phyloP scores from a whole-genome alignment of 2,113 vertebrate genomes.

The Callipepla squamata region DNA sequence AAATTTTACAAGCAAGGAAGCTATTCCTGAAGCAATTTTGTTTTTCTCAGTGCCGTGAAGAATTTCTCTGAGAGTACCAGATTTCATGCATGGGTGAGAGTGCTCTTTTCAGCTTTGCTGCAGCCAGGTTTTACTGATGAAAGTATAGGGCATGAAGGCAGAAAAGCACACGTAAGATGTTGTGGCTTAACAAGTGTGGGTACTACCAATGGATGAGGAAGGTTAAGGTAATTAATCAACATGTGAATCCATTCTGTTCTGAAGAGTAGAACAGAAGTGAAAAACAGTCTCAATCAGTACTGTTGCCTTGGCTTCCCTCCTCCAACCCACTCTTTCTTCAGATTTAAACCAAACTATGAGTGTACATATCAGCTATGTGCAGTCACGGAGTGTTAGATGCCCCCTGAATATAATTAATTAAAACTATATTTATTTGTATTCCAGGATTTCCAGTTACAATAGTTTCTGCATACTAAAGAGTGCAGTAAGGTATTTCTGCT shows the following conservation, averaged over 20 bases:
- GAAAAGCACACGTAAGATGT: accelerated
- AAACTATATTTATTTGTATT: neutral
- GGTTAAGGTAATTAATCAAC: neutral
- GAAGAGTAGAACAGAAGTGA: neutral
- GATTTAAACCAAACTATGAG: neutral
- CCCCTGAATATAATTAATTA: neutral
- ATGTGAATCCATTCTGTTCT: neutral
- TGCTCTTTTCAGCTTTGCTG: neutral
- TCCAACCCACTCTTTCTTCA: neutral
- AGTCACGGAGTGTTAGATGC: neutral
- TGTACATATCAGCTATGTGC: accelerated
- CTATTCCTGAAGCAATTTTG: neutral
- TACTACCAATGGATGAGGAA: neutral
- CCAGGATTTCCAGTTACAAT: neutral
- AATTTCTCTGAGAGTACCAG: neutral
- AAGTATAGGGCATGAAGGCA: neutral
- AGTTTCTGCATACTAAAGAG: neutral
- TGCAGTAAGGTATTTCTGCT: neutral
- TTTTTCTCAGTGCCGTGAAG: neutral
- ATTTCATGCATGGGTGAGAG: neutral
- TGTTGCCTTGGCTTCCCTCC: neutral
- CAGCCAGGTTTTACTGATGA: neutral
- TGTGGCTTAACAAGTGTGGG: neutral
- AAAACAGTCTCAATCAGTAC: neutral
- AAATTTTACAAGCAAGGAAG: neutral